Evolutionary conservation across 2,888 invertebrate genomes (phyloP).

Genomic region (Ctena decussata): DNA sequence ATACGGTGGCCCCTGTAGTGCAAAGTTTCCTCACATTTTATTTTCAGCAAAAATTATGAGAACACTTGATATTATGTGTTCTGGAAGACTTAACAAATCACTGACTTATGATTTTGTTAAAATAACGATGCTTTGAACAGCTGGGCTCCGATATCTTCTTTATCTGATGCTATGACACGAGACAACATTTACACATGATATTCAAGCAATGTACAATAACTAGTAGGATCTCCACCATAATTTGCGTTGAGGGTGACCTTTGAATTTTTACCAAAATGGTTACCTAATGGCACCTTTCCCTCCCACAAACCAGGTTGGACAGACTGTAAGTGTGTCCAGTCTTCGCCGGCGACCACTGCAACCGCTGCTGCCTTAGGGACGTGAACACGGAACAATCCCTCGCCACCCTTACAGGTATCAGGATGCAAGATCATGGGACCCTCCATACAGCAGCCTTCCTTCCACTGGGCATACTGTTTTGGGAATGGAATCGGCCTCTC

Average conservation of each 20-base stretch:
- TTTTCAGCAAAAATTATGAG: too few relatives aligned
- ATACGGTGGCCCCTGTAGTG: too few relatives aligned
- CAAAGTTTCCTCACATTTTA: too few relatives aligned
- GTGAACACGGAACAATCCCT: constrained; percentile 80
- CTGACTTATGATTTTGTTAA: too few relatives aligned
- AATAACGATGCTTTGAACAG: too few relatives aligned
- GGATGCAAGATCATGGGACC: constrained; percentile 81
- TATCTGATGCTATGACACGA: not conserved
- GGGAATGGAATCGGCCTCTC: constrained; percentile 83
- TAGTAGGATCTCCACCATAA: constrained; percentile 84
- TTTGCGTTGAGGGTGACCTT: constrained; percentile 86
- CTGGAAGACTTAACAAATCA: too few relatives aligned
- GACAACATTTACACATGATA: constrained; percentile 59
- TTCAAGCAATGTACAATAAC: constrained; percentile 86
- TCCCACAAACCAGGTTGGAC: constrained; percentile 81
- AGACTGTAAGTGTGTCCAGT: constrained; percentile 85
- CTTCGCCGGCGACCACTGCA: constrained; percentile 85
- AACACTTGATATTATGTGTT: too few relatives aligned
- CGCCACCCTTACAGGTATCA: constrained; percentile 58
- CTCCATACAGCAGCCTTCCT: constrained; percentile 86
- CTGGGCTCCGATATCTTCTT: too few relatives aligned
- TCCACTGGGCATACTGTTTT: constrained; percentile 87
- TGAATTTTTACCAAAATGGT: constrained; percentile 77
- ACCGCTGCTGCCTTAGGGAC: constrained; percentile 85
- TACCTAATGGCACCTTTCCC: constrained; percentile 80